Base-by-base conservation (phyloP, 2,113 vertebrate genomes). In the Pteruthius melanotis region DNA sequence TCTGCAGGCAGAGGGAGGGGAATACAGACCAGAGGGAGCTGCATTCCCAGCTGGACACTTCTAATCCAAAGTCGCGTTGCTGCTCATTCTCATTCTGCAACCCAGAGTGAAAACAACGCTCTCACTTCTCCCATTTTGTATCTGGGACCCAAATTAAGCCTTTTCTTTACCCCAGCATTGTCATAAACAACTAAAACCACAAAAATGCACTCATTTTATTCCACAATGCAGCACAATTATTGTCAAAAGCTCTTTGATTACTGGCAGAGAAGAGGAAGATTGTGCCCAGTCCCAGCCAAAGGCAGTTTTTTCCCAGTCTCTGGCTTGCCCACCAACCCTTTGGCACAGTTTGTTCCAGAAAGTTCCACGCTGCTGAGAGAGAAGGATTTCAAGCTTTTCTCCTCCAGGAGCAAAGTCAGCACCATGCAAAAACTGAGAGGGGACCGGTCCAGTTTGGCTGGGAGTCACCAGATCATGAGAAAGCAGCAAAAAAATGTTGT, bases 161-260 rank as follows among this genome's bases (percentile, higher is more conserved):
- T 86, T 92, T 86, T 93, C 87, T 86, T 83, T 66, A 83, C 6
- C 13, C 72, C 75, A 40, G 52, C 56, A 45, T 57, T 86, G 80
- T 59, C 71, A 86, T 63, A 49, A 90, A 86, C 66, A 76, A 75
- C 57, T 37, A 40, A 40, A 79, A 33, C 76, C 54, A 45, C 57
- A 89, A 35, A 94, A 93, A 56, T 4, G 33, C 16, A 14, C 71
- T 91, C 40, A 24, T 72, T 92, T 84, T 26, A 54, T 59, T 60
- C 45, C 57, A 68, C 63, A 89, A 63, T 75, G n/a, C 75, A 8
- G 57, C 66, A 47, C 71, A 86, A 91, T 94, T 91, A 76, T 79
- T 71, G 80, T 86, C 95, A 83, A 56, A 90, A 86, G 90, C 87
- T 66, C 80, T 91, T 76, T 93, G 92, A 95, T 93, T 71, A 15